A percentile compares a stretch with the other conserved stretches of the same genome.
phyloP scores from a whole-genome alignment of 2,888 invertebrate genomes.

The Mythimna impura region DNA sequence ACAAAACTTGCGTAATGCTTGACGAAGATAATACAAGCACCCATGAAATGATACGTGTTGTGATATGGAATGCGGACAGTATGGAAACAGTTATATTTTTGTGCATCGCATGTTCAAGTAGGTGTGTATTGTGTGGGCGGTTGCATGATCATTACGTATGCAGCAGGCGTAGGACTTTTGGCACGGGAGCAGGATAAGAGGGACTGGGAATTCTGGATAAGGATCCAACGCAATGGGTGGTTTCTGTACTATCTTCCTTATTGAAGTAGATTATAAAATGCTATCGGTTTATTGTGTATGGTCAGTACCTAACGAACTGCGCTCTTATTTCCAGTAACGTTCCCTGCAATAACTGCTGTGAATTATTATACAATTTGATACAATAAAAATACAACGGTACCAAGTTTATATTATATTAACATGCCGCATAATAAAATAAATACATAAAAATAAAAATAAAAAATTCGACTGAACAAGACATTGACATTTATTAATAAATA shows the following conservation, averaged over 20 bases:
- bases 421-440: slow-evolving; percentile 8
- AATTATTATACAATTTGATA: neutral
- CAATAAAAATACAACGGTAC: neutral
- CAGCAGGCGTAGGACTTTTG: slow-evolving; percentile 78
- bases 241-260: slow-evolving; percentile 41
- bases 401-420: neutral
- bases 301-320: slow-evolving; percentile 9
- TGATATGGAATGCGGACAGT: slow-evolving; percentile 66
- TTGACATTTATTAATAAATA: slow-evolving; percentile 19
- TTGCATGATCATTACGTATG: slow-evolving; percentile 79
- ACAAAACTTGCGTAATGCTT: slow-evolving; percentile 43
- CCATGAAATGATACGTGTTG: slow-evolving; percentile 36
- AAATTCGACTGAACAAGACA: slow-evolving; percentile 1
- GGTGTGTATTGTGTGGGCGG: slow-evolving; percentile 63
- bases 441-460: slow-evolving; percentile 13
- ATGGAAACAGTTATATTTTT: slow-evolving; percentile 77
- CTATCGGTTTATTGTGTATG: neutral
- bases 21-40: slow-evolving; percentile 53
- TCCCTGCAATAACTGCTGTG: neutral
- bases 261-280: slow-evolving; percentile 13
- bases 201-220: slow-evolving; percentile 81
- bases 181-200: slow-evolving; percentile 81
- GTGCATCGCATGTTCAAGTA: slow-evolving; percentile 79
- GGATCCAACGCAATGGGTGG: slow-evolving; percentile 84
- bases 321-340: neutral